A percentile compares a stretch with the other conserved stretches of the same genome.
Evolutionary conservation across 2,888 invertebrate genomes (phyloP).

Genomic region (Phania funesta): DNA sequence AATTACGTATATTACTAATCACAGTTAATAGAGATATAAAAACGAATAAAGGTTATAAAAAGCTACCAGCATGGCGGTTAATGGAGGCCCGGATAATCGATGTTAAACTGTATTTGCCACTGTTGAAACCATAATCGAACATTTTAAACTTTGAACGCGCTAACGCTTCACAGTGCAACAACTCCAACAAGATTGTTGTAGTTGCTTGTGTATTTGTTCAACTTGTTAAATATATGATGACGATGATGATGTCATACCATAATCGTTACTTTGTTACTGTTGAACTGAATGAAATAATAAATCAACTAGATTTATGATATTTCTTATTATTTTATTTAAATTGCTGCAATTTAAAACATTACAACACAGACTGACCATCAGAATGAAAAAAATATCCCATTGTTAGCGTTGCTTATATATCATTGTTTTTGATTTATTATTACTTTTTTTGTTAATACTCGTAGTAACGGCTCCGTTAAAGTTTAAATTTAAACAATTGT

Average conservation of each 20-base stretch:
- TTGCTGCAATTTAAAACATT: constrained; percentile 46
- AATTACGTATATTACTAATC: too few relatives aligned
- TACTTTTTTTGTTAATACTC: constrained; percentile 1
- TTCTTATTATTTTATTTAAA: constrained; percentile 41
- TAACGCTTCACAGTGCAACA: too few relatives aligned
- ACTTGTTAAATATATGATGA: neutral
- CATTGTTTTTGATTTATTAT: constrained; percentile 26
- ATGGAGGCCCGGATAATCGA: too few relatives aligned
- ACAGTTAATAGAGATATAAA: too few relatives aligned
- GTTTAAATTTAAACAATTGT: constrained; percentile 11
- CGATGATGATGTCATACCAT: constrained; percentile 56
- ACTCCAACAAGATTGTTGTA: neutral
- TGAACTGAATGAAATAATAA: constrained; percentile 32
- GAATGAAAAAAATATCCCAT: constrained; percentile 29
- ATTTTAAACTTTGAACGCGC: too few relatives aligned
- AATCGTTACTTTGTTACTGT: constrained; percentile 28
- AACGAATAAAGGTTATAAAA: too few relatives aligned
- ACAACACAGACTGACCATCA: neutral
- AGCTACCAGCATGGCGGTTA: too few relatives aligned
- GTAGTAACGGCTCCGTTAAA: neutral
- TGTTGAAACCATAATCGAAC: too few relatives aligned
- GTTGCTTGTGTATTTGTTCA: constrained; percentile 2
- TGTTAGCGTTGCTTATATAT: constrained; percentile 37
- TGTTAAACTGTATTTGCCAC: too few relatives aligned
- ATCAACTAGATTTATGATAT: constrained; percentile 53